Conservation (phyloP, 2,113 vertebrate genomes). For the Neolamprologus sp. region DNA sequence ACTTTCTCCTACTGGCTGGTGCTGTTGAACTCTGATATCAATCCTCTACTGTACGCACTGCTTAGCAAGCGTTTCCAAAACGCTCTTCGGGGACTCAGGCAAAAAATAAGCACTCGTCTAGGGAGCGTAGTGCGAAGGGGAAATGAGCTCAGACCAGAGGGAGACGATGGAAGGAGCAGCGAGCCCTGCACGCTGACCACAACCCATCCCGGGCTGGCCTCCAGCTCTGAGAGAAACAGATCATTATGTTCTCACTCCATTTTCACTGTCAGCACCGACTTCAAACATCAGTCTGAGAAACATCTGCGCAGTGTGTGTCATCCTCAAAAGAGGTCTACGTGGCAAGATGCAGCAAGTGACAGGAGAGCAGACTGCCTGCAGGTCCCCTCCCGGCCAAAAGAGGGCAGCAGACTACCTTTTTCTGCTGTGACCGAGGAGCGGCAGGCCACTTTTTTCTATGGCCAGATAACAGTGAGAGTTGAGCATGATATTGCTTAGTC, state of each 20-base stretch:
- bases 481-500: conserved; percentile 64
- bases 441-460: conserved; percentile 71
- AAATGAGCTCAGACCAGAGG: not conserved
- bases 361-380: conserved; percentile 43
- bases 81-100: conserved; percentile 62
- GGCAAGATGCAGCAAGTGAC: conserved; percentile 1
- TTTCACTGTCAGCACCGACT: conserved; percentile 50
- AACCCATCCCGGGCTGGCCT: not conserved
- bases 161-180: conserved; percentile 2
- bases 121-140: conserved; percentile 1
- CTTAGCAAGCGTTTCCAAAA: conserved; percentile 76
- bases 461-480: conserved; percentile 71
- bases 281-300: conserved; percentile 5
- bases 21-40: conserved; percentile 77
- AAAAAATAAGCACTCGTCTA: conserved; percentile 52
- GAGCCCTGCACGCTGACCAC: conserved; percentile 21
- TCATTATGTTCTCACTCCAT: conserved; percentile 38
- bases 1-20: conserved; percentile 76
- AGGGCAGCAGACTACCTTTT: conserved; percentile 50
- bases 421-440: conserved; percentile 53
- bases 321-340: not conserved
- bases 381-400: conserved; percentile 56
- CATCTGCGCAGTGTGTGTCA: conserved; percentile 9
- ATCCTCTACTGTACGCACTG: conserved; percentile 76
- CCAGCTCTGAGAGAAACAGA: not conserved